Base-by-base conservation (phyloP, 1,140 invertebrate genomes). In the Patella vulgata region DNA sequence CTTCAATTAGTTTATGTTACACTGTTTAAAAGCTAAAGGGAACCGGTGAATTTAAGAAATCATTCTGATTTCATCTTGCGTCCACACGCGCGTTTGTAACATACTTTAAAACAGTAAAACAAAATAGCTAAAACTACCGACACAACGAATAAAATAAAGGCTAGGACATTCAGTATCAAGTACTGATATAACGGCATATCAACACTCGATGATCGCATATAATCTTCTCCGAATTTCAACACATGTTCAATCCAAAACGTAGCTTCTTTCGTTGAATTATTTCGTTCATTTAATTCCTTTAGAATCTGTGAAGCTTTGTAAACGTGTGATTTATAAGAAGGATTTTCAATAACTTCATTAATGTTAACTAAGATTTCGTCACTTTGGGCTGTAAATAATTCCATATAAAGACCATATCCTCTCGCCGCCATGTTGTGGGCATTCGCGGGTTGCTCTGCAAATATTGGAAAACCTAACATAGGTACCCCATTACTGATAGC, bases 391-490 rank as follows among this genome's bases (percentile, higher is more conserved):
- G 58, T 47, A 3, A 43, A 28, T 3, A 73, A 47, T 42, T 71
- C 58, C 25, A 72, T 51, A 2, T 28, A 48, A 11, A 68, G 30
- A 28, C 73, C 70, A 42, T 65, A 68, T 1, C 52, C 61, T 31
- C 66, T 70, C 2, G 36, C 23, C 11, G 39, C 51, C 19, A 65
- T 64, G 14, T 68, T 43, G 12, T 54, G 17, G 27, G 66, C 62
- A 73, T 88, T 89, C 12, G 80, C 80, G 9, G 66, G 69, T 71
- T 92, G 90, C 66, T 92, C 91, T 1, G 87, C 90, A 54, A 88
- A 87, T 56, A 92, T 79, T 5, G 92, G 92, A 70, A 92, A 88
- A 6, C 88, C 87, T 6, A 94, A 39, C 53, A 78, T 61, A 9
- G 75, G 75, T 12, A 78, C 65, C 0, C 67, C 75, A 57, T 74